Evolutionary conservation across 2,888 invertebrate genomes (phyloP).

Genomic region (Pogonocherus hispidulus): DNA sequence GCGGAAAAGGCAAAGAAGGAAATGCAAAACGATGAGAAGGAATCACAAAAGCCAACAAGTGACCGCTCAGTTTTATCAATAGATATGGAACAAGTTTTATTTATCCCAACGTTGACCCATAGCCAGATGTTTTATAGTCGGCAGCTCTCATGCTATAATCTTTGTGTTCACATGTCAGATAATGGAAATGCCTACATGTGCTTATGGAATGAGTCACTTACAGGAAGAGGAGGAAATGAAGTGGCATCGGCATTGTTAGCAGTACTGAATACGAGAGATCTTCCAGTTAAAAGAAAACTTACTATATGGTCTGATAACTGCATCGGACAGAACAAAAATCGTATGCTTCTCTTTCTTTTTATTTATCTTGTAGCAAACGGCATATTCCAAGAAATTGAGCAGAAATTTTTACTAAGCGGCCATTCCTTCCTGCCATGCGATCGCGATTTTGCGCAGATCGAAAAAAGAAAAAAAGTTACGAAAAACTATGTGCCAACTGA

Average conservation of each 20-base stretch:
- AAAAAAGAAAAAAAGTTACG: slow-evolving; percentile 1
- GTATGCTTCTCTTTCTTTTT: background rate
- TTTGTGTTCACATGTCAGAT: slow-evolving; percentile 25
- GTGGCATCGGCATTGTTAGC: slow-evolving; percentile 47
- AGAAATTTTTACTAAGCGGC: background rate
- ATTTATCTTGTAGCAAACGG: background rate
- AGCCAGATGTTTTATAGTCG: slow-evolving; percentile 5
- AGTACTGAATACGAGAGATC: slow-evolving; percentile 13
- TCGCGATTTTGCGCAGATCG: background rate
- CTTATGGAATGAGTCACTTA: slow-evolving; percentile 45
- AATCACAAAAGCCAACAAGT: slow-evolving; percentile 1
- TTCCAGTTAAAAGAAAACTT: slow-evolving; percentile 24
- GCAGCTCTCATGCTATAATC: background rate
- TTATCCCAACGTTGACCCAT: background rate
- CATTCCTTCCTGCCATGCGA: slow-evolving; percentile 5
- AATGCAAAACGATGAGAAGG: background rate
- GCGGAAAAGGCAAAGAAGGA: background rate
- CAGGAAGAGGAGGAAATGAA: slow-evolving; percentile 48
- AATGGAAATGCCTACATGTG: slow-evolving; percentile 26
- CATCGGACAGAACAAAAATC: slow-evolving; percentile 32
- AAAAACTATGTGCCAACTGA: background rate
- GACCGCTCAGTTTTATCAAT: background rate
- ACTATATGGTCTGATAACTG: slow-evolving; percentile 37
- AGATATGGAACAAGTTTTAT: slow-evolving; percentile 1
- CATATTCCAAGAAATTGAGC: background rate